Percentiles rank a stretch among this genome's conserved stretches.
Evolutionary conservation across 92 coral and sea anemone genomes (phyloP).

Genomic region (Porites lobata): DNA sequence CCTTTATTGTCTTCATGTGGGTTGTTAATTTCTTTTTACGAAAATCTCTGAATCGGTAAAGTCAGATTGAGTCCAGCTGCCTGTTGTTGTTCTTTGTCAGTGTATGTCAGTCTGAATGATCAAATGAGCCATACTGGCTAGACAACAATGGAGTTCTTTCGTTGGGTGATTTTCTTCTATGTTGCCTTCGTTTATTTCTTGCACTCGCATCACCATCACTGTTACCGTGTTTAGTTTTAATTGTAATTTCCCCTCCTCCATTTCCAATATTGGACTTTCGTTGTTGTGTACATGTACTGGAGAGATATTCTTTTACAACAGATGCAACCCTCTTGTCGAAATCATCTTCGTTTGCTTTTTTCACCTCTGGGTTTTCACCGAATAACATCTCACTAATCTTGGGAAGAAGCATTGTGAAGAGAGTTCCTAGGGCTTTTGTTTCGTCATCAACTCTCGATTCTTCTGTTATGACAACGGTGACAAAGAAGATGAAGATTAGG

Average conservation of each 20-base stretch:
- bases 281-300: too few relatives aligned
- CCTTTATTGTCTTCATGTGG: too few relatives aligned
- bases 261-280: too few relatives aligned
- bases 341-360: background rate
- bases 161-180: too few relatives aligned
- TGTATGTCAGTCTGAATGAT: background rate
- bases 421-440: background rate
- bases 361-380: background rate
- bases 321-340: background rate
- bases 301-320: background rate
- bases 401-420: background rate
- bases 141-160: too few relatives aligned
- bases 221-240: background rate
- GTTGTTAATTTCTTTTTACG: too few relatives aligned
- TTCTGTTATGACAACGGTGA: background rate
- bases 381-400: background rate
- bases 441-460: background rate
- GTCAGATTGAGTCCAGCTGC: too few relatives aligned
- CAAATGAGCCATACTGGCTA: too few relatives aligned
- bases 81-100: too few relatives aligned
- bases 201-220: background rate
- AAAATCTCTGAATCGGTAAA: too few relatives aligned
- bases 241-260: too few relatives aligned
- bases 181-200: too few relatives aligned
- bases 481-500: background rate